Percentiles rank a stretch among this genome's conserved stretches.
Conservation (phyloP, 2,113 vertebrate genomes). For the Illadopsis cleaveri region DNA sequence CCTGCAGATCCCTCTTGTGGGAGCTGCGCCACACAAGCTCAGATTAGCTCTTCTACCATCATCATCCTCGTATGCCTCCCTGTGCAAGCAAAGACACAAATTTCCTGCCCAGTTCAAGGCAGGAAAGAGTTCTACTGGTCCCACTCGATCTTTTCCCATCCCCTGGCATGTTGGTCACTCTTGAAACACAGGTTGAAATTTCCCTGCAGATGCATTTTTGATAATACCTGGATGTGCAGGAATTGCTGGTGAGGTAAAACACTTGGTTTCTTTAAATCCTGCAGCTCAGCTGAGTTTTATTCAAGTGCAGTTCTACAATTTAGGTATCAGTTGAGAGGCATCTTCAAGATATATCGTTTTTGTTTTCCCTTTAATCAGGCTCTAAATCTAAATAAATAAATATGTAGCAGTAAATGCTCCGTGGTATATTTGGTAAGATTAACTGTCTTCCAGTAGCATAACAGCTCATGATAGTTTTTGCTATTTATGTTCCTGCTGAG, state of each 20-base stretch:
- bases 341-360: not conserved
- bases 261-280: not conserved
- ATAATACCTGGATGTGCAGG: not conserved
- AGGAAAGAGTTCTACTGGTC: not conserved
- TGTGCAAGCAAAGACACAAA: not conserved
- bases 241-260: not conserved
- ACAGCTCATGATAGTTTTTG: conserved; percentile 1
- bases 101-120: not conserved
- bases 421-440: conserved; percentile 30
- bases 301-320: not conserved
- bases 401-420: conserved; percentile 23
- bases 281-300: not conserved
- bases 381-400: conserved; percentile 56
- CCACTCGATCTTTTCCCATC: not conserved
- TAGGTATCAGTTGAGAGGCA: not conserved
- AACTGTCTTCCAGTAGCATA: not conserved
- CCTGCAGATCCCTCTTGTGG: not conserved
- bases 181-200: not conserved
- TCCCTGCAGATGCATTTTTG: not conserved
- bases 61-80: not conserved
- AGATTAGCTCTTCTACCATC: not conserved
- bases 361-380: not conserved
- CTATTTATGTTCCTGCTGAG: conserved; percentile 30
- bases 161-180: not conserved
- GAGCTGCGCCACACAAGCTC: accelerated